phyloP scores from a whole-genome alignment of 2,888 invertebrate genomes.

The Calliphora vomitoria region DNA sequence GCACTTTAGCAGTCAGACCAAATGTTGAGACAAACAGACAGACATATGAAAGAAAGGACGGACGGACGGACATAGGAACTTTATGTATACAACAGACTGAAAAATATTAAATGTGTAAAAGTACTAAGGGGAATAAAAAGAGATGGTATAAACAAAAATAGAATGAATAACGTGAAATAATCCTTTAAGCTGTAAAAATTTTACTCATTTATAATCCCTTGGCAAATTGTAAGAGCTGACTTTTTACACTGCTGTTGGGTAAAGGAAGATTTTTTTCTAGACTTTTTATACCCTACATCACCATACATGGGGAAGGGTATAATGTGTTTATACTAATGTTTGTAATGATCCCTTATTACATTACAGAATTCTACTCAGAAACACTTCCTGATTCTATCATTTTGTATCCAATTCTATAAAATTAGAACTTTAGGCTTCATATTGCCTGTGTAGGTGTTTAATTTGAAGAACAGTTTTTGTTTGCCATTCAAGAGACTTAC shows the following conservation, averaged over 20 bases:
- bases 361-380: no score
- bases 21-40: background rate
- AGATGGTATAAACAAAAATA: background rate
- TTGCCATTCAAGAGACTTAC: no score
- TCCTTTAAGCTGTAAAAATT: constrained; percentile 69
- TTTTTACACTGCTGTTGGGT: constrained; percentile 22
- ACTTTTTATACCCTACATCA: background rate
- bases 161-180: constrained; percentile 56
- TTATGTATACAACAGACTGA: constrained; percentile 13
- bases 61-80: background rate
- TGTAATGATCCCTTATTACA: no score
- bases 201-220: constrained; percentile 69
- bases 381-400: no score
- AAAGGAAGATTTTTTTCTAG: background rate
- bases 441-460: no score
- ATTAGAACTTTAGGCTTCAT: no score
- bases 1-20: constrained; percentile 50
- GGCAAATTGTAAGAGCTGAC: constrained; percentile 60
- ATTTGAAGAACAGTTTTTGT: no score
- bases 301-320: no score
- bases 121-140: constrained; percentile 15
- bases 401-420: no score
- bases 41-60: background rate
- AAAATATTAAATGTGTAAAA: constrained; percentile 31
- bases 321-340: no score